Conservation (phyloP, 2,888 invertebrate genomes). For the Caenorhabditis macrosperma region DNA sequence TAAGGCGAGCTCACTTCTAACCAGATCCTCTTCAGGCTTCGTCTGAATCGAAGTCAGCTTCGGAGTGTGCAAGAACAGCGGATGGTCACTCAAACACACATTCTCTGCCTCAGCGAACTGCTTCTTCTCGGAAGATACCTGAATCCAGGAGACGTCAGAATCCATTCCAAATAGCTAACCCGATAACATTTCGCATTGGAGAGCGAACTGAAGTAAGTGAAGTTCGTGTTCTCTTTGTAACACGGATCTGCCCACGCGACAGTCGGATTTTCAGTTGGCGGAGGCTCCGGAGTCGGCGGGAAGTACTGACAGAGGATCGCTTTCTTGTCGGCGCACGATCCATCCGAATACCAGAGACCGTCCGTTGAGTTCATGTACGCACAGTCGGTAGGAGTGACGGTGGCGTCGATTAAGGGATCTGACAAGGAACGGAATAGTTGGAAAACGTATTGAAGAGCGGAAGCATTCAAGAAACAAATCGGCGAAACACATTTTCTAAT, state of each 20-base stretch:
- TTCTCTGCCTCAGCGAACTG: slow-evolving; percentile 38
- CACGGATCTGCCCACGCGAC: slow-evolving; percentile 31
- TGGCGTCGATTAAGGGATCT: slow-evolving; percentile 9
- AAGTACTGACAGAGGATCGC: slow-evolving; percentile 25
- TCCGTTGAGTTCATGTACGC: slow-evolving; percentile 28
- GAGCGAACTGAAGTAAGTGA: slow-evolving; percentile 23
- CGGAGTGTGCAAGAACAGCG: slow-evolving; percentile 27
- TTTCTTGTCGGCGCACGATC: neutral
- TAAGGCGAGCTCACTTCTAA: slow-evolving; percentile 16
- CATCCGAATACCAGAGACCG: slow-evolving; percentile 31
- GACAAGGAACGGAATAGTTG: no score
- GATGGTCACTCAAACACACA: slow-evolving; percentile 24
- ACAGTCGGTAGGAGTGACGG: slow-evolving; percentile 13
- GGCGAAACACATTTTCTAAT: no score
- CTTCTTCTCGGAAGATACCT: slow-evolving; percentile 23
- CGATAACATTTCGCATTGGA: slow-evolving; percentile 27
- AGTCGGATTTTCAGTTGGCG: slow-evolving; percentile 32
- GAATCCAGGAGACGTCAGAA: neutral
- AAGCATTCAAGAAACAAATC: no score
- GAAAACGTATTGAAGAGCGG: no score
- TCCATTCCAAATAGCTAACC: neutral
- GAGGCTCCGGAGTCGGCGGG: slow-evolving; percentile 12
- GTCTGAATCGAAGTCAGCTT: slow-evolving; percentile 24
- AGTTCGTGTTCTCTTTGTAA: slow-evolving; percentile 10
- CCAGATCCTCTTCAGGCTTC: slow-evolving; percentile 1